A percentile compares a stretch with the other conserved stretches of the same genome.
Evolutionary conservation across 1,140 invertebrate genomes (phyloP).

Genomic region (Hycleus phaleratus): DNA sequence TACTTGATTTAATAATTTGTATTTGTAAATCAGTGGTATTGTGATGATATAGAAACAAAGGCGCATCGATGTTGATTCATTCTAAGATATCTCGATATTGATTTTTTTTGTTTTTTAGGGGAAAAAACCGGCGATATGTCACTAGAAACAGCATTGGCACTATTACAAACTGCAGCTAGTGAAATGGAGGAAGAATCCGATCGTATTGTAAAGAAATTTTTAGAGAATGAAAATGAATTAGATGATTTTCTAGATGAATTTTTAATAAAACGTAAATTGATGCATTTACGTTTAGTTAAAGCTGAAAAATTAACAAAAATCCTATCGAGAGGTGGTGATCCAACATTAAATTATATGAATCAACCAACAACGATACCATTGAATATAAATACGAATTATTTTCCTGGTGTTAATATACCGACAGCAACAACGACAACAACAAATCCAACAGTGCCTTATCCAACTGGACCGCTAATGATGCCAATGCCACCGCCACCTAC

Average conservation of each 20-base stretch:
- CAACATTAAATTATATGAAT: conserved; percentile 35
- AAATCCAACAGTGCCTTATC: conserved; percentile 45
- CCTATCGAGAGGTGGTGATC: conserved; percentile 44
- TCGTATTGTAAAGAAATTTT: conserved; percentile 65
- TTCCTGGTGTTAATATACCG: conserved; percentile 33
- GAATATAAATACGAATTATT: conserved; percentile 36
- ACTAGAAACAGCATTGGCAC: conserved; percentile 70
- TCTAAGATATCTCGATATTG: too few relatives aligned
- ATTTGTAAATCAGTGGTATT: too few relatives aligned
- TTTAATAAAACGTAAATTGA: conserved; percentile 59
- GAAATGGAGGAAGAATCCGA: conserved; percentile 86
- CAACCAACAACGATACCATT: conserved; percentile 24
- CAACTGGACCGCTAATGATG: conserved; percentile 49
- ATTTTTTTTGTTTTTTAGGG: conserved; percentile 42
- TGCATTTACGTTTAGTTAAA: conserved; percentile 76
- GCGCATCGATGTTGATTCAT: too few relatives aligned
- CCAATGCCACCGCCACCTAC: conserved; percentile 49
- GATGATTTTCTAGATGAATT: conserved; percentile 77
- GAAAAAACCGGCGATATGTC: conserved; percentile 62
- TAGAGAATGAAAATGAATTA: conserved; percentile 61
- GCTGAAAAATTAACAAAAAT: conserved; percentile 80
- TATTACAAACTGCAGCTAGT: conserved; percentile 76
- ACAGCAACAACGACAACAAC: conserved; percentile 28
- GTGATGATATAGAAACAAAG: too few relatives aligned
- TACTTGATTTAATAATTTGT: too few relatives aligned